A percentile compares a stretch with the other conserved stretches of the same genome.
Conservation (phyloP, 2,797 vertebrate species). For the Ibycter americanus region DNA sequence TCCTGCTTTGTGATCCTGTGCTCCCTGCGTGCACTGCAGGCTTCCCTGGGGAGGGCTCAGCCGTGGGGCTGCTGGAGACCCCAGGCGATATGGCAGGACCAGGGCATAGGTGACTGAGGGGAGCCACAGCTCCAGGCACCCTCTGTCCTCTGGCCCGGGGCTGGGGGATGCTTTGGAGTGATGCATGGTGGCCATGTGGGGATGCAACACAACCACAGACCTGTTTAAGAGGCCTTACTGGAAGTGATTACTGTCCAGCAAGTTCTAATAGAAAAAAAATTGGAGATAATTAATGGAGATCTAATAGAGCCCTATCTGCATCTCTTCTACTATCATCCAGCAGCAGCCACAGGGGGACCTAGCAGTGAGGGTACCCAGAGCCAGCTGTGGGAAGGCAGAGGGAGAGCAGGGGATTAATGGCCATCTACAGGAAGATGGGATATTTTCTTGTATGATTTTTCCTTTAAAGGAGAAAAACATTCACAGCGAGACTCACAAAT, state of each 20-base stretch:
- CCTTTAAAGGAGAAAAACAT: conserved; percentile 39
- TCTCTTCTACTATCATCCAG: background rate
- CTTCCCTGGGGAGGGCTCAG: background rate
- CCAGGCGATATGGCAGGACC: background rate
- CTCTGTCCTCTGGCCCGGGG: background rate
- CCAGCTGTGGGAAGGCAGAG: background rate
- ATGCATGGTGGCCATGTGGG: rapidly evolving
- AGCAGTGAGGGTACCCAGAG: background rate
- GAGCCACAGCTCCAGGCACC: background rate
- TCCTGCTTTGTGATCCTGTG: rapidly evolving
- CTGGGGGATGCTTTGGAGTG: background rate
- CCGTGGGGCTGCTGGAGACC: background rate
- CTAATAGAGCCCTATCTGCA: background rate
- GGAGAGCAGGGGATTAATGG: background rate
- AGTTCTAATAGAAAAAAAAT: background rate
- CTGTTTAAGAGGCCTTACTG: background rate
- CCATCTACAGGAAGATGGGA: background rate
- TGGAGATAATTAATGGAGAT: background rate
- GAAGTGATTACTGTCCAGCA: background rate
- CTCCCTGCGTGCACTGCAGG: background rate
- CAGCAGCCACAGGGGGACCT: background rate
- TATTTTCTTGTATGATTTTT: conserved; percentile 27
- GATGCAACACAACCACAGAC: rapidly evolving
- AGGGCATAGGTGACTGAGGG: background rate
- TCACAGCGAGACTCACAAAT: background rate